phyloP scores from a whole-genome alignment of 1,140 invertebrate genomes.

The Pogonomyrmex barbatus region DNA sequence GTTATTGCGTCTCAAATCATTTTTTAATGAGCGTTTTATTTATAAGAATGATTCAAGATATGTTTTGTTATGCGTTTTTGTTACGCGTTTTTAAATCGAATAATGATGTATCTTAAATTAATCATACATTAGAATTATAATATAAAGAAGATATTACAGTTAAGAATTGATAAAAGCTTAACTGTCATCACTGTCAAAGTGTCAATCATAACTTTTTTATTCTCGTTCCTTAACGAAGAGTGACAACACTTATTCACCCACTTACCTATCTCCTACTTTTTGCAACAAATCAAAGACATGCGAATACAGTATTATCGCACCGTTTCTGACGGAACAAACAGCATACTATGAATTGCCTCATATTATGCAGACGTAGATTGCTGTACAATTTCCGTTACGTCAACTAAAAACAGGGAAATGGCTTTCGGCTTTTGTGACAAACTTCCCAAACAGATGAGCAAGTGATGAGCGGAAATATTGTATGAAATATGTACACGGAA shows the following conservation, averaged over 20 bases:
- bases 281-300: neutral
- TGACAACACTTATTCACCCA: constrained; percentile 22
- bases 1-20: constrained; percentile 1
- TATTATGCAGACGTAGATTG: constrained; percentile 12
- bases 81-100: neutral
- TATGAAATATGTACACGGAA: neutral
- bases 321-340: constrained; percentile 54
- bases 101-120: neutral
- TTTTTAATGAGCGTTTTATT: neutral
- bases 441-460: neutral
- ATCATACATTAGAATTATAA: neutral
- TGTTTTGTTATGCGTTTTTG: neutral
- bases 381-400: constrained; percentile 61
- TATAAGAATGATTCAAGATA: neutral
- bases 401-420: constrained; percentile 47
- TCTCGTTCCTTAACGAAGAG: neutral
- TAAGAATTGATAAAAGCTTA: neutral
- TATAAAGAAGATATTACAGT: constrained; percentile 34
- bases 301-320: constrained; percentile 38
- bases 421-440: constrained; percentile 20
- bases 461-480: too few species aligned
- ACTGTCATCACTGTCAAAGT: neutral
- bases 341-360: constrained; percentile 4
- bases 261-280: constrained; percentile 40
- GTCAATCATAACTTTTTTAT: neutral